Evolutionary conservation across 2,888 invertebrate species (phyloP).

Genomic region (Stenolophus ochropezus): DNA sequence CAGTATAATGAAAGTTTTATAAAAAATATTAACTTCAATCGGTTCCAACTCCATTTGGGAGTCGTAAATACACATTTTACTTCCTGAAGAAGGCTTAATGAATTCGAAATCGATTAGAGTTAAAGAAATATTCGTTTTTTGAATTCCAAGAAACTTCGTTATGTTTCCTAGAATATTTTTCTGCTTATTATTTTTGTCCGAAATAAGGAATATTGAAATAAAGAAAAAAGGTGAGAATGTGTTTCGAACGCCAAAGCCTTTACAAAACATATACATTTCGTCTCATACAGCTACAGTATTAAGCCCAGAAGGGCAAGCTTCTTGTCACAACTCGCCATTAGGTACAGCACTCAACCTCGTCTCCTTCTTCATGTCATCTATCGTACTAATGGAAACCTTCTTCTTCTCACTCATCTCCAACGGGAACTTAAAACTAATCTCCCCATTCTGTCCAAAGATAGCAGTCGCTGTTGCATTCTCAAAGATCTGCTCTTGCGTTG

Average conservation of each 20-base stretch:
- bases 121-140: no score
- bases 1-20: no score
- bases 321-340: constrained; percentile 66
- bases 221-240: background rate
- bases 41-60: no score
- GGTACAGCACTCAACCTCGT: constrained; percentile 68
- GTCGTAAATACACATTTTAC: no score
- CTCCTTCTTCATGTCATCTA: constrained; percentile 72
- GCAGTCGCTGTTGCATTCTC: constrained; percentile 70
- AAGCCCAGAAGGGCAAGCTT: constrained; percentile 1
- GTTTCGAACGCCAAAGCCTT: background rate
- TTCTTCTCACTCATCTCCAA: constrained; percentile 70
- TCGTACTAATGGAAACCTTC: constrained; percentile 71
- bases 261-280: background rate
- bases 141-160: no score
- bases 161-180: no score
- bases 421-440: constrained; percentile 78
- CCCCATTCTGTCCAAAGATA: constrained; percentile 72
- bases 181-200: no score
- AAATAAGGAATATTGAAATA: background rate
- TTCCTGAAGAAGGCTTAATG: no score
- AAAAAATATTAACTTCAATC: no score
- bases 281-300: constrained; percentile 21
- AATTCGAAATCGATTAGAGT: no score
- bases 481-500: constrained; percentile 69